These are phyloP conservation scores for Leptinotarsa lineolata DNA, from an alignment of 1,140 invertebrate species.

Conservation along the genomic window DNA sequence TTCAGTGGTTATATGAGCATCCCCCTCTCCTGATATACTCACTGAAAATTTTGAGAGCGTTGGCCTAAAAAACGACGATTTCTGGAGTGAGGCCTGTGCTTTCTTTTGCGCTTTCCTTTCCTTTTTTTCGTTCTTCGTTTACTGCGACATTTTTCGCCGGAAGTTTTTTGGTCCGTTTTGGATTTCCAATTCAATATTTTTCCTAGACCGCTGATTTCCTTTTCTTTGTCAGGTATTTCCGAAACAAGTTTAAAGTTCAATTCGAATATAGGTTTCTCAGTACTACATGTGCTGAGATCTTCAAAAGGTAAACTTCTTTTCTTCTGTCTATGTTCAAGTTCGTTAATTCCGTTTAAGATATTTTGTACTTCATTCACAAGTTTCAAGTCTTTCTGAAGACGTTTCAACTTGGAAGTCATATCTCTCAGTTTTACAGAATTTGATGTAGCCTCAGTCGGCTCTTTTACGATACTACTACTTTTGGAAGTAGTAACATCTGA, in stretches of 20 bases:
- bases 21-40: neutral
- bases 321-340: neutral
- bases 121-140: neutral
- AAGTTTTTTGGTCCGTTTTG: neutral
- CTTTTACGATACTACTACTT: too few relatives aligned
- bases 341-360: constrained; percentile 21
- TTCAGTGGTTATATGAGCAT: too few relatives aligned
- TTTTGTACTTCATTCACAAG: constrained; percentile 26
- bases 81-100: neutral
- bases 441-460: too few relatives aligned
- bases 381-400: constrained; percentile 18
- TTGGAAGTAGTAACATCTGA: too few relatives aligned
- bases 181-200: constrained; percentile 3
- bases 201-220: constrained; percentile 2
- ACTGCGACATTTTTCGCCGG: neutral
- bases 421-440: neutral
- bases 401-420: constrained; percentile 9
- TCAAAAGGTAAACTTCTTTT: neutral
- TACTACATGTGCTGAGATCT: neutral
- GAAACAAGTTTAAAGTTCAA: constrained; percentile 7
- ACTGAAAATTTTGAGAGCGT: constrained; percentile 25
- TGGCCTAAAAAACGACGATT: constrained; percentile 29
- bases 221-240: neutral
- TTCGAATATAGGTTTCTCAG: neutral
- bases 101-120: constrained; percentile 1